A percentile compares a stretch with the other conserved stretches of the same genome.
Evolutionary conservation across 2,888 invertebrate genomes (phyloP).

Genomic region (Drosophila neotestacea): DNA sequence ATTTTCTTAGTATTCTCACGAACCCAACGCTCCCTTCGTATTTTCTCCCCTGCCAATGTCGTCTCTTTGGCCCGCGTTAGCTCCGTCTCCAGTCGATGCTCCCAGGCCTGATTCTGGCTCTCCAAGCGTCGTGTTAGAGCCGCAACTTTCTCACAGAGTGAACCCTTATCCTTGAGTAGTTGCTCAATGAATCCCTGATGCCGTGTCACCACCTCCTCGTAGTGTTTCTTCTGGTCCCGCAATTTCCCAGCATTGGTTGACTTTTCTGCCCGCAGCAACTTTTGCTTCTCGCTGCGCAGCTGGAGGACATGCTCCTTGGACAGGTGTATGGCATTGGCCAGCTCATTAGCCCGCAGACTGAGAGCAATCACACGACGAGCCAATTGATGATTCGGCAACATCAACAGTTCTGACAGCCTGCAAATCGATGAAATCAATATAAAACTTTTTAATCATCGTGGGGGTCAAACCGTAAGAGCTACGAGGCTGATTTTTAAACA

Average conservation of each 20-base stretch:
- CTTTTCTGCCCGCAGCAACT: conserved; percentile 84
- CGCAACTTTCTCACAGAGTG: conserved; percentile 88
- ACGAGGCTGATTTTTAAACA: no score
- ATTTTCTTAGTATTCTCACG: conserved; percentile 94
- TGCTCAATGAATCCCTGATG: conserved; percentile 94
- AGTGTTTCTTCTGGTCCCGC: conserved; percentile 89
- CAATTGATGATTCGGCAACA: conserved; percentile 85
- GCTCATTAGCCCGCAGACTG: conserved; percentile 84
- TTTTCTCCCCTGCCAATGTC: conserved; percentile 91
- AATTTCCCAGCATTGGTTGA: conserved; percentile 85
- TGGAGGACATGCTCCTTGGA: conserved; percentile 84
- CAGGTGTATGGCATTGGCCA: conserved; percentile 84
- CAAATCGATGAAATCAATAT: neutral
- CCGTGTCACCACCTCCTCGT: conserved; percentile 90
- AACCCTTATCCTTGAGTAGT: conserved; percentile 92
- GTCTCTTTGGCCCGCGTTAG: conserved; percentile 91
- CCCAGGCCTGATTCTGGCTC: conserved; percentile 88
- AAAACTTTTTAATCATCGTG: no score
- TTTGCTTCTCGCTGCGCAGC: conserved; percentile 84
- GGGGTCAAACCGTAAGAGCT: no score
- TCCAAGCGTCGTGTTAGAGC: conserved; percentile 84
- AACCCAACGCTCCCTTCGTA: conserved; percentile 91
- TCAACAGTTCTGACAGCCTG: conserved; percentile 84
- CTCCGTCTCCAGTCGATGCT: conserved; percentile 91
- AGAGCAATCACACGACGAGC: conserved; percentile 84